Percentiles rank a stretch among this genome's conserved stretches.
phyloP scores from a whole-genome alignment of 2,888 invertebrate species.

The Pyrgus malvae region DNA sequence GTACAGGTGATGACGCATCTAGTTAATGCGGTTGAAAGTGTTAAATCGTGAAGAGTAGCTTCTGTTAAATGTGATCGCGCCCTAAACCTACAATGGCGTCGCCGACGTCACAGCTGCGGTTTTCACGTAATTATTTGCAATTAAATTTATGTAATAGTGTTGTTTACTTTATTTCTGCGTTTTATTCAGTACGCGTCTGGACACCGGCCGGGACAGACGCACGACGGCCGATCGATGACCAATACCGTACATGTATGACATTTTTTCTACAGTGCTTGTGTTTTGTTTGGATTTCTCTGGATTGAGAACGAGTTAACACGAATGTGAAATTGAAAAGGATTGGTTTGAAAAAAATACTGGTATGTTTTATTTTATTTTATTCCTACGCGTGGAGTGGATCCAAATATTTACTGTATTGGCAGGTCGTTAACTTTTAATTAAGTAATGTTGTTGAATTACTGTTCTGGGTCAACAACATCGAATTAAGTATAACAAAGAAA shows the following conservation, averaged over 20 bases:
- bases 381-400: not conserved
- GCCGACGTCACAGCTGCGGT: constrained; percentile 58
- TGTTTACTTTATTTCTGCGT: constrained; percentile 52
- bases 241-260: constrained; percentile 22
- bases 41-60: not conserved
- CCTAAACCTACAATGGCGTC: constrained; percentile 34
- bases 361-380: constrained; percentile 6
- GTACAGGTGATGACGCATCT: constrained; percentile 1
- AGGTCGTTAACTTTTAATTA: constrained; percentile 23
- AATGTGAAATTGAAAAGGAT: constrained; percentile 4
- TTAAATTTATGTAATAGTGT: constrained; percentile 69
- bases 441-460: constrained; percentile 2
- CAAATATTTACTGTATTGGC: constrained; percentile 10
- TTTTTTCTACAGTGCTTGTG: not conserved
- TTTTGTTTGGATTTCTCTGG: too few relatives aligned
- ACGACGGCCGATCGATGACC: constrained; percentile 12
- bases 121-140: constrained; percentile 67
- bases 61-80: constrained; percentile 22
- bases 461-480: constrained; percentile 1
- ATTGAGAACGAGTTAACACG: not conserved
- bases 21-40: too few relatives aligned
- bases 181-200: constrained; percentile 55
- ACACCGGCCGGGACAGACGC: constrained; percentile 38
- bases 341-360: constrained; percentile 15
- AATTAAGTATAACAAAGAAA: not conserved